Evolutionary conservation across 1,140 invertebrate genomes (phyloP).

Genomic region (Drosophila eugracilis): DNA sequence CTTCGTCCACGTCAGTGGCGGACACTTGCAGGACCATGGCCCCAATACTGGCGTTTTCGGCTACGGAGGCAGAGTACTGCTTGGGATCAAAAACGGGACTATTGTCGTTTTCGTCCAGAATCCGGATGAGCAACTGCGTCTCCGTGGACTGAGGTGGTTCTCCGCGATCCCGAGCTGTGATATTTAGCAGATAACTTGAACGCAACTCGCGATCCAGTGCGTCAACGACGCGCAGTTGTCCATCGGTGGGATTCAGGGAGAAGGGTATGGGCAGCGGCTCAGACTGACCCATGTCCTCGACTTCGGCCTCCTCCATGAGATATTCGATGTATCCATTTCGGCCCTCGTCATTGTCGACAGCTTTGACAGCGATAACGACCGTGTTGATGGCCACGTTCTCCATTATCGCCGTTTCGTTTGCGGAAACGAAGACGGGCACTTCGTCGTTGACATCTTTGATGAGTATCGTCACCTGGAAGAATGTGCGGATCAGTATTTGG

Average conservation of each 20-base stretch:
- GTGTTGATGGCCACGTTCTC: slow-evolving; percentile 96
- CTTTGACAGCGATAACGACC: slow-evolving; percentile 95
- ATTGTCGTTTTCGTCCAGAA: slow-evolving; percentile 98
- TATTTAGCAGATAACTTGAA: slow-evolving; percentile 91
- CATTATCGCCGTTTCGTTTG: slow-evolving; percentile 90
- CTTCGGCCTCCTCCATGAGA: slow-evolving; percentile 87
- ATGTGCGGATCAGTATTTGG: slow-evolving; percentile 11
- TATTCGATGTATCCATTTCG: slow-evolving; percentile 97
- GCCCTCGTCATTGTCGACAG: slow-evolving; percentile 96
- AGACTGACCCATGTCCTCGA: background rate
- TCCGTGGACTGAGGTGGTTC: slow-evolving; percentile 91
- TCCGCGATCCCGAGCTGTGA: slow-evolving; percentile 95
- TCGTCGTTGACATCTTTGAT: slow-evolving; percentile 98
- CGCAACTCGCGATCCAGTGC: slow-evolving; percentile 93
- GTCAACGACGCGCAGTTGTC: slow-evolving; percentile 92
- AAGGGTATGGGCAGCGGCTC: slow-evolving; percentile 90
- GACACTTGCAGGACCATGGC: slow-evolving; percentile 95
- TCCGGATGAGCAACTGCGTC: slow-evolving; percentile 89
- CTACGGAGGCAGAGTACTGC: slow-evolving; percentile 94
- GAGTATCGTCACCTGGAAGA: slow-evolving; percentile 91
- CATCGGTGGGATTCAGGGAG: slow-evolving; percentile 94
- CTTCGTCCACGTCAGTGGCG: slow-evolving; percentile 96
- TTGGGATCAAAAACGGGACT: slow-evolving; percentile 95
- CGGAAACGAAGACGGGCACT: slow-evolving; percentile 94
- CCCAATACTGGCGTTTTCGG: slow-evolving; percentile 97